phyloP scores from a whole-genome alignment of 1,140 invertebrate species.

The Helicoverpa zea region DNA sequence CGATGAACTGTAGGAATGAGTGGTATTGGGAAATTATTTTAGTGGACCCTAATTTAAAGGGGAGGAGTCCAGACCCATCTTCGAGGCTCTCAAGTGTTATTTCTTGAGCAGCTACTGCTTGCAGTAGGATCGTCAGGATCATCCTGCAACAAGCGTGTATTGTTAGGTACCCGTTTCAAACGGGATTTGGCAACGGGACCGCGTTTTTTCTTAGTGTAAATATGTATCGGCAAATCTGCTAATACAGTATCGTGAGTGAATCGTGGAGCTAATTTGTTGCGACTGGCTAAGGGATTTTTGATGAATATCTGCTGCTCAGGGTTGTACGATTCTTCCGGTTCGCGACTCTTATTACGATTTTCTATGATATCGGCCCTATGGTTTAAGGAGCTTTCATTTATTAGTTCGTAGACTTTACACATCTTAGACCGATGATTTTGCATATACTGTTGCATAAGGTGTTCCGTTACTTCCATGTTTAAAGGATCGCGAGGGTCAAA shows the following conservation, averaged over 20 bases:
- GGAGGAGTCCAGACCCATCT: conserved; percentile 51
- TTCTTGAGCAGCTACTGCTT: conserved; percentile 35
- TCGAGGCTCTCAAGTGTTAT: conserved; percentile 50
- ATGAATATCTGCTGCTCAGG: no score
- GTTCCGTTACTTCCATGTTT: conserved; percentile 35
- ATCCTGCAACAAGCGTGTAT: conserved; percentile 52
- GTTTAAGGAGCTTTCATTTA: conserved; percentile 43
- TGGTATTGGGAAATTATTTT: conserved; percentile 49
- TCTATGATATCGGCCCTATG: conserved; percentile 30
- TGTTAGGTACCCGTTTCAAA: conserved; percentile 53
- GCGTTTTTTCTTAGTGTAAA: conserved; percentile 52
- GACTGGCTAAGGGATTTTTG: no score
- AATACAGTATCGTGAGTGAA: conserved; percentile 50
- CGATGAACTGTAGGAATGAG: conserved; percentile 39
- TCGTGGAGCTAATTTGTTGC: conserved; percentile 40
- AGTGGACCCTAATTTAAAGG: conserved; percentile 43
- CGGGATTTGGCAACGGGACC: conserved; percentile 53
- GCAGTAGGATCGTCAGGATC: conserved; percentile 38
- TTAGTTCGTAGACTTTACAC: conserved; percentile 38
- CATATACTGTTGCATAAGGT: conserved; percentile 39
- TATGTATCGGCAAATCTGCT: conserved; percentile 53
- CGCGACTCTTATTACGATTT: conserved; percentile 45
- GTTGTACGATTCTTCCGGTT: conserved; percentile 6
- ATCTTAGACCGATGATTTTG: conserved; percentile 24
- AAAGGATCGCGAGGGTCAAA: conserved; percentile 48